Evolutionary conservation across 2,797 vertebrate species (phyloP), one percentile per base, ranked within the genome.

Genomic region (Glyptemys insculpta): DNA sequence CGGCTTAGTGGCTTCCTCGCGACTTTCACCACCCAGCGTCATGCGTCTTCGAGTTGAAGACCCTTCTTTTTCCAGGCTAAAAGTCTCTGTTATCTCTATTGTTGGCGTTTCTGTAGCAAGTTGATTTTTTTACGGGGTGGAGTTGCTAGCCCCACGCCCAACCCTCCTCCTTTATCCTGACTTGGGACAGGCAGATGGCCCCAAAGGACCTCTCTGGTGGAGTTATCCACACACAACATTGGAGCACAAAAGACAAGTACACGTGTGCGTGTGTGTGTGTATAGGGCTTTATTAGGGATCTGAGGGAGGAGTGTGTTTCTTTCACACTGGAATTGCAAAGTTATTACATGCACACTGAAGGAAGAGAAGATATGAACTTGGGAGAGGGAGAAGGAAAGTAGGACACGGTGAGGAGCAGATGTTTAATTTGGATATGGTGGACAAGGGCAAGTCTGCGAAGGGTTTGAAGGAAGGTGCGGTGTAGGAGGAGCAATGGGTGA

Each of bases 361-460:
- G 59, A 14, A n/a, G 3, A n/a, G 18, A 72, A 19, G 19, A 21
- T 72, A 11, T 16, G 29, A 37, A 37, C n/a, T 41, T 72, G 65
- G 31, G 41, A 6, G 54, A 31, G 34, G 50, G 15, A 31, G 79
- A 5, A 5, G 4, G 59, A 41, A n/a, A 2, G 3, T 18, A 86
- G 3, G 6, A 16, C 16, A 5, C 31, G n/a, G 37, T 1, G 0
- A 49, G 0, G 3, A 4, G 7, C 4, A 9, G 62, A 19, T 37
- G 78, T 68, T 57, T 52, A 50, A 37, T 14, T 3, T 57, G 4
- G 8, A 2, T 0, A 2, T 5, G 2, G 1, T 9, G 16, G 41
- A 16, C 47, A 78, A 34, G 41, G 21, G 1, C 18, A 16, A 44
- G 56, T 44, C 34, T 23, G 50, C 6, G 41, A n/a, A 12, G 0